Evolutionary conservation across 23 tunicate species (phyloP).

Genomic region (Pegea sp.): DNA sequence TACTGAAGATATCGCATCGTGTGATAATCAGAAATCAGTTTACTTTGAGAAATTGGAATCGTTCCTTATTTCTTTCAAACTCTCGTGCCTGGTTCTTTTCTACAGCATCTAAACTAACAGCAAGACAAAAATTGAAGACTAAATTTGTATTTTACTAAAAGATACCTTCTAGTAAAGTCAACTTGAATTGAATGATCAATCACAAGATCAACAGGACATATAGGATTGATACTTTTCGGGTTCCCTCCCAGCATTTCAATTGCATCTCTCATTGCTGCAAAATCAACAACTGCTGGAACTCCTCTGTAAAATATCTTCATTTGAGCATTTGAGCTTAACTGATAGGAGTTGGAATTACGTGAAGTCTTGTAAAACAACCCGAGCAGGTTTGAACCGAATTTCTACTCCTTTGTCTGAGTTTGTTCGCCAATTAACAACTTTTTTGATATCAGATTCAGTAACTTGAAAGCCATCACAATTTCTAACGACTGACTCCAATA

Average conservation of each 20-base stretch:
- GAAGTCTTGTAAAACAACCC: conserved; percentile 90
- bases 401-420: conserved; percentile 40
- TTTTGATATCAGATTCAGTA: conserved; percentile 29
- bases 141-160: background rate
- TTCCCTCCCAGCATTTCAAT: conserved; percentile 68
- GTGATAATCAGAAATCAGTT: conserved; percentile 1
- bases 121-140: background rate
- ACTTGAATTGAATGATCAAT: conserved; percentile 99
- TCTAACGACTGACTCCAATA: conserved; percentile 83
- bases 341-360: too few species aligned
- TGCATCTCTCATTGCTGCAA: conserved; percentile 99
- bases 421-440: conserved; percentile 54
- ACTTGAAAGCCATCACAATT: conserved; percentile 90
- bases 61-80: conserved; percentile 84
- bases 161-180: conserved; percentile 66
- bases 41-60: conserved; percentile 78
- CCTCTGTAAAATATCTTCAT: conserved; percentile 53
- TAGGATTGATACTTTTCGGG: conserved; percentile 81
- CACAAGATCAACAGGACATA: conserved; percentile 96
- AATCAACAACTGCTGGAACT: conserved; percentile 96
- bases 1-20: background rate
- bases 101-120: conserved; percentile 61
- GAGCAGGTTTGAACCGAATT: conserved; percentile 68
- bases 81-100: conserved; percentile 56
- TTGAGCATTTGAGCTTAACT: too few species aligned